phyloP scores from a whole-genome alignment of 2,797 vertebrate species.

The Tiaroga cobitis region DNA sequence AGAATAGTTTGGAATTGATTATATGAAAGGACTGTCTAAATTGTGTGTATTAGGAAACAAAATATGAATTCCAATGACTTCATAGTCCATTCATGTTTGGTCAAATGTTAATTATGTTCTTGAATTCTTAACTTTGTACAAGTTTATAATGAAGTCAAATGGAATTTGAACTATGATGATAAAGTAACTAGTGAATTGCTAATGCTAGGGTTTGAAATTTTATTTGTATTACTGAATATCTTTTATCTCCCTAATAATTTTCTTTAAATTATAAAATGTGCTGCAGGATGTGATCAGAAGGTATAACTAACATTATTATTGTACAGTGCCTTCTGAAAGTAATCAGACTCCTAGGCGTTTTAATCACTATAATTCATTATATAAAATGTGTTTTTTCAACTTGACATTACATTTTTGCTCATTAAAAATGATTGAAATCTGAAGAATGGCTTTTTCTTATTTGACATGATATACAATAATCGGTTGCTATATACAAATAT shows the following conservation, averaged over 20 bases:
- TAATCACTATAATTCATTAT: neutral
- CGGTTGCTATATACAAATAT: neutral
- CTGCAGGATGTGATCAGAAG: conserved; percentile 1
- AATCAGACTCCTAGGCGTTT: neutral
- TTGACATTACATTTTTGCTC: conserved; percentile 2
- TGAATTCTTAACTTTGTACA: neutral
- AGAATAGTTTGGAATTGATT: neutral
- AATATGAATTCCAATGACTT: neutral
- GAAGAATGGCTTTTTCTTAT: neutral
- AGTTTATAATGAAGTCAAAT: neutral
- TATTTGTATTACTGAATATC: neutral
- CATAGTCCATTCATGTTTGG: neutral
- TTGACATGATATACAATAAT: neutral
- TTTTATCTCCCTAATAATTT: neutral
- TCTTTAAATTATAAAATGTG: neutral
- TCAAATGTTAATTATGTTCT: neutral
- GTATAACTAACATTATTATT: neutral
- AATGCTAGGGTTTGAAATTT: neutral
- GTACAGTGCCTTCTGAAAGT: conserved; percentile 8
- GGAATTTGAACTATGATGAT: neutral
- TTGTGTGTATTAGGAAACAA: neutral
- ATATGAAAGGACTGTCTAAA: neutral
- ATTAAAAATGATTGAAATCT: neutral
- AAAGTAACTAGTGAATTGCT: neutral
- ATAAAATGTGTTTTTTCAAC: conserved; percentile 8